A percentile compares a stretch with the other conserved stretches of the same genome.
Evolutionary conservation across 2,888 invertebrate genomes (phyloP).

Genomic region (Plagodis pulveraria): DNA sequence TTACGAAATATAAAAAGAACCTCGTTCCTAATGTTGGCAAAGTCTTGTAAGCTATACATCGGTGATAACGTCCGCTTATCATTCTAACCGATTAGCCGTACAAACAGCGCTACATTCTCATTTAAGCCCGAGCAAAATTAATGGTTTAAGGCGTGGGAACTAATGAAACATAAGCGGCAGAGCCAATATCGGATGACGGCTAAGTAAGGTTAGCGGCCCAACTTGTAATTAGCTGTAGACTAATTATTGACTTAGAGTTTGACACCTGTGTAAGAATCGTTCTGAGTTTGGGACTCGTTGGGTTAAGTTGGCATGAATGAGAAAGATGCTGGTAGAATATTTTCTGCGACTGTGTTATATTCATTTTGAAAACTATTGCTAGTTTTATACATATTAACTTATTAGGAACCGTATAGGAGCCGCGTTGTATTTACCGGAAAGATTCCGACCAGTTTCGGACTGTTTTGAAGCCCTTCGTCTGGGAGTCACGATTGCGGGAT

Average conservation of each 20-base stretch:
- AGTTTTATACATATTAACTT: too few relatives aligned
- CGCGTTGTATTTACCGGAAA: too few relatives aligned
- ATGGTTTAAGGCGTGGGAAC: constrained; percentile 30
- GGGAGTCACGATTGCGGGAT: too few relatives aligned
- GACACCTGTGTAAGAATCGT: constrained; percentile 17
- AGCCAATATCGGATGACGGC: constrained; percentile 34
- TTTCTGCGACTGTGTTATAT: too few relatives aligned
- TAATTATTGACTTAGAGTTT: constrained; percentile 28
- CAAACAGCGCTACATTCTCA: constrained; percentile 27
- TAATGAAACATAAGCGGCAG: constrained; percentile 32
- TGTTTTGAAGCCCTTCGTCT: too few relatives aligned
- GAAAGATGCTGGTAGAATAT: not conserved
- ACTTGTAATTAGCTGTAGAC: constrained; percentile 40
- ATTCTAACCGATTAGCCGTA: constrained; percentile 9
- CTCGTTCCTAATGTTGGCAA: too few relatives aligned
- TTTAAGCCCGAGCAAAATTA: constrained; percentile 28
- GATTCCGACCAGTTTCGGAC: too few relatives aligned
- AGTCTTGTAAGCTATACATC: not conserved
- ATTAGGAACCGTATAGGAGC: too few relatives aligned
- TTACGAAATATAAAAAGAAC: too few relatives aligned
- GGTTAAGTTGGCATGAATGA: constrained; percentile 4
- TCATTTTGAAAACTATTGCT: too few relatives aligned
- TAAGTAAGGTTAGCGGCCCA: constrained; percentile 22
- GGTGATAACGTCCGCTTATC: constrained; percentile 11
- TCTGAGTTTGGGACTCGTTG: constrained; percentile 6